Evolutionary conservation across 2,113 vertebrate genomes (phyloP), one percentile per base, ranked within the genome.

Genomic region (Myotis davidii): DNA sequence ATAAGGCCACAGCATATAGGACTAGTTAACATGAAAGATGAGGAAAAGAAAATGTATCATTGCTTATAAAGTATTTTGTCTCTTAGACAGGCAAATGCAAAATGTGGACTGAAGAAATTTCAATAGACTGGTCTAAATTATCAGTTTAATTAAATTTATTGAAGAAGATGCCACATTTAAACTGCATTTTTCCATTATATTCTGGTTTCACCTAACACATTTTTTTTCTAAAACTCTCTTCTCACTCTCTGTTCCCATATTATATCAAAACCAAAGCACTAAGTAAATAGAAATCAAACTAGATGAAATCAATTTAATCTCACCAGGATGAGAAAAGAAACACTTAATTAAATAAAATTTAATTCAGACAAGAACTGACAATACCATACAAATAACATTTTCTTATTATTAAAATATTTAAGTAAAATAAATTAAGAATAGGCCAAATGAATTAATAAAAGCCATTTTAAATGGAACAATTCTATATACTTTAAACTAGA

Each of bases 121-220:
- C 59, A 37, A 79, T 88, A 88, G 17, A 59, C 8, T 69, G 17
- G 13, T 45, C 10, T 94, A n/a, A 37, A 34, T 11, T 76, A 34
- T 72, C 34, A 92, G n/a, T 34, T 89, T 59, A 67, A 59, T 92
- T 76, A 92, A 92, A 45, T 86, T 69, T 25, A 76, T 86, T 89
- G 82, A 50, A 64, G 48, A 85, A 85, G 79, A 64, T 77, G 14
- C 13, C 6, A 76, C 21, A 83, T 5, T 8, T 32, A 69, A 48
- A 39, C 18, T 39, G 25, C 14, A 12, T 39, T 54, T 95, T 85
- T n/a, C 32, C 8, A 54, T 82, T 86, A 12, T 56, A 39, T 21
- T 45, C 9, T 82, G 76, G 10, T 52, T 9, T 21, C 25, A 82
- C 10, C 50, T 56, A 54, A 65, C 8, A 73, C 0, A 21, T 76